A percentile compares a stretch with the other conserved stretches of the same genome.
phyloP scores from a whole-genome alignment of 2,797 vertebrate genomes.

The Enteromius radiatus region DNA sequence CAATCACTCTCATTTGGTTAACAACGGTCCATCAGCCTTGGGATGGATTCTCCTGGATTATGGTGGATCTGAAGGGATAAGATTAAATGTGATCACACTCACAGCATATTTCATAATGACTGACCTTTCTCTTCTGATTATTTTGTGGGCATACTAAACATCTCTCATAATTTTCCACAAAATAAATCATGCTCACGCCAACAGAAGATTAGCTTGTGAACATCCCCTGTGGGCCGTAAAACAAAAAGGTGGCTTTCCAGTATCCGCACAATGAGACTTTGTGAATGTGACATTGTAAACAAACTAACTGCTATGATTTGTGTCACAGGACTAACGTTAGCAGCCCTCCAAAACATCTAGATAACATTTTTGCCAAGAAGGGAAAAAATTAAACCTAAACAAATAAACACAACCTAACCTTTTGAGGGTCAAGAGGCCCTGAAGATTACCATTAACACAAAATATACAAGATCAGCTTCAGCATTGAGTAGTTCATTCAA shows the following conservation, averaged over 20 bases:
- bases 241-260: neutral
- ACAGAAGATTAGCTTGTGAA: constrained; percentile 1
- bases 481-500: neutral
- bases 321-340: neutral
- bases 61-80: constrained; percentile 15
- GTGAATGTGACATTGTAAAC: constrained; percentile 27
- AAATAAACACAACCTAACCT: neutral
- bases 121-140: constrained; percentile 23
- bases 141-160: constrained; percentile 1
- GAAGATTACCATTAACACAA: neutral
- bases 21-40: constrained; percentile 7
- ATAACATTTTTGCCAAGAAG: neutral
- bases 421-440: neutral
- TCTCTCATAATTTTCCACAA: constrained; percentile 15
- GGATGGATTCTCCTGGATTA: constrained; percentile 17
- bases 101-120: constrained; percentile 36
- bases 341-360: neutral
- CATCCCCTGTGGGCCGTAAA: neutral
- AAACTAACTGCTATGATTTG: constrained; percentile 6
- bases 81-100: constrained; percentile 26
- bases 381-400: neutral
- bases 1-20: constrained; percentile 31
- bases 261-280: constrained; percentile 20
- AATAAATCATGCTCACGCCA: neutral
- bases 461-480: neutral